Percentiles rank a stretch among this genome's conserved stretches.
phyloP scores from a whole-genome alignment of 2,797 vertebrate species.

The Rousettus madagascariensis region DNA sequence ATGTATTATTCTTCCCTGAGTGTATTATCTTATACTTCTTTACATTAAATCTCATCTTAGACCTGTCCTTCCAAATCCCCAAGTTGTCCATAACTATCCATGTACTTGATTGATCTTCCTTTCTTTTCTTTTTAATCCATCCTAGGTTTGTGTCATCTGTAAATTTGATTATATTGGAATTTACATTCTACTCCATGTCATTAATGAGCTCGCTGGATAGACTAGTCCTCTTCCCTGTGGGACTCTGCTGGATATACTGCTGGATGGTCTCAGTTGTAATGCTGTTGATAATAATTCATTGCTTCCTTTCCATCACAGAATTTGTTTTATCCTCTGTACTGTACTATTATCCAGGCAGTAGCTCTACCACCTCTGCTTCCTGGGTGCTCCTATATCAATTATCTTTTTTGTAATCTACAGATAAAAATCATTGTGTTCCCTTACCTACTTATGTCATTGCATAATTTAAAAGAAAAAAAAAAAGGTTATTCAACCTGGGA shows the following conservation, averaged over 20 bases:
- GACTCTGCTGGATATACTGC: neutral
- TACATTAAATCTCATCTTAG: constrained; percentile 55
- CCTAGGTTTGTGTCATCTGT: constrained; percentile 5
- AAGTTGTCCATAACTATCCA: constrained; percentile 45
- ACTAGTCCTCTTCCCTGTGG: neutral
- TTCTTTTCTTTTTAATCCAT: constrained; percentile 16
- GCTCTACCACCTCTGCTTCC: neutral
- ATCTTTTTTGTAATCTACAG: neutral
- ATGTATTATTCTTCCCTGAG: constrained; percentile 29
- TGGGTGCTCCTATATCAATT: neutral
- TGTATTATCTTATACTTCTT: constrained; percentile 43
- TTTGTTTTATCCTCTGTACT: neutral
- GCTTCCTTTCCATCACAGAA: neutral
- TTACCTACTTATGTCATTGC: neutral
- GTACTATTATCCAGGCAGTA: neutral
- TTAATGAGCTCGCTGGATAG: neutral
- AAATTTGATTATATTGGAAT: constrained; percentile 27
- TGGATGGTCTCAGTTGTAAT: neutral
- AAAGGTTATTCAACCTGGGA: neutral
- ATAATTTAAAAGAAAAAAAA: neutral
- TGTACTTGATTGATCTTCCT: constrained; percentile 16
- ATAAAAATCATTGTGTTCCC: neutral
- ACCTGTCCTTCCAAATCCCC: constrained; percentile 42
- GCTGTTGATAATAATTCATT: constrained; percentile 3
- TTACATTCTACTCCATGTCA: constrained; percentile 49